These are phyloP conservation scores for Celastrina argiolus DNA, from an alignment of 2,888 invertebrate genomes.

Conservation along the genomic window DNA sequence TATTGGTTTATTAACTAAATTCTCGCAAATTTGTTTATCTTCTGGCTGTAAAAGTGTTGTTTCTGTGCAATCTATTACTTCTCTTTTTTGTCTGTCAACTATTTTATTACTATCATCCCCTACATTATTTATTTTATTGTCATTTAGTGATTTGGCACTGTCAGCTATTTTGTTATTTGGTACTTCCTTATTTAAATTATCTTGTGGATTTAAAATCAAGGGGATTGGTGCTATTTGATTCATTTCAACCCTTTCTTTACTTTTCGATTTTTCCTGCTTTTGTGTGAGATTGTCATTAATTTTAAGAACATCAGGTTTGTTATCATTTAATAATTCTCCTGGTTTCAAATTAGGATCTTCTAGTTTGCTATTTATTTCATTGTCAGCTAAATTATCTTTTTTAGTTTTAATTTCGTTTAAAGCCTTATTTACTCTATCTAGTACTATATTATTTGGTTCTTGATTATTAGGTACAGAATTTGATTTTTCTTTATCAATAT, in stretches of 20 bases:
- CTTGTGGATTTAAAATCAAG: neutral
- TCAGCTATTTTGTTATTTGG: conserved; percentile 15
- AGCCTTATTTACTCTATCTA: neutral
- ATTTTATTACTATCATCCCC: conserved; percentile 21
- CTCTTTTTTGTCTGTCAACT: conserved; percentile 44
- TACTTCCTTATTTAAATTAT: conserved; percentile 15
- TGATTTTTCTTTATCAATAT: neutral
- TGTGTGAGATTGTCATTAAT: neutral
- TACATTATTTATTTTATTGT: conserved; percentile 29
- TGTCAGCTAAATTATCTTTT: neutral
- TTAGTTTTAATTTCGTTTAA: neutral
- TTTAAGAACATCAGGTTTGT: neutral
- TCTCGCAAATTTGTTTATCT: conserved; percentile 54
- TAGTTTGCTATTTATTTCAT: neutral
- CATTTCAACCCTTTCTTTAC: conserved; percentile 30
- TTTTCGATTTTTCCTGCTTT: neutral
- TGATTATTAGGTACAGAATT: neutral
- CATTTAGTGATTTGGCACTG: conserved; percentile 26
- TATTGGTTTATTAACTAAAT: conserved; percentile 36
- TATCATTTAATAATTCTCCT: neutral
- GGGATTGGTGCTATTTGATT: conserved; percentile 6
- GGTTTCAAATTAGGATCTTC: neutral
- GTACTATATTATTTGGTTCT: neutral
- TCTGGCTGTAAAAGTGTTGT: conserved; percentile 44
- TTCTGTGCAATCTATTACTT: conserved; percentile 56